Evolutionary conservation across 2,797 vertebrate species (phyloP), one percentile per base, ranked within the genome.

Genomic region (Arnoldichthys spilopterus): DNA sequence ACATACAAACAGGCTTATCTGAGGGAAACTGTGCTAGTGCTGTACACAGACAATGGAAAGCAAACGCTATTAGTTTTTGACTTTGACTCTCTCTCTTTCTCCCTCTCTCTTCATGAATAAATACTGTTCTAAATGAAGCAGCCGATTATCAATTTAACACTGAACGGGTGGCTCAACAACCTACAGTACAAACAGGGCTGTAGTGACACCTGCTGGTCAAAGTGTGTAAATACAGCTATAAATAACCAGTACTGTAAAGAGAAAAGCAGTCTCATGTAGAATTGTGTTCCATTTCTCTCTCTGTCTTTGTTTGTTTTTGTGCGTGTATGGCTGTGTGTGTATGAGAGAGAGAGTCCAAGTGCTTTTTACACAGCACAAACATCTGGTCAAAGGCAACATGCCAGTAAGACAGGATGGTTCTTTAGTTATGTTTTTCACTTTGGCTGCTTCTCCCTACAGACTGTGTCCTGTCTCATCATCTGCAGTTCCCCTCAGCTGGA

Each of bases 201-300:
- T 2, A 80, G 82, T 80, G 89, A 83, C 91, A 15, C 88, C 89
- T 76, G 76, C 83, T 88, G 92, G 86, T 43, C 22, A 9, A 15
- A 18, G 8, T 0, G 1, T 47, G 12, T 2, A 53, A 70, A 20
- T 56, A 56, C 78, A 77, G 3, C 20, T 24, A 34, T 30, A 30
- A 4, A n/a, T 32, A 24, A 5, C 26, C 28, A 18, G 58, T 2
- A 5, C n/a, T 12, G 12, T n/a, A 16, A 6, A 1, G 11, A 1
- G 5, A 53, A 53, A 20, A 26, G 12, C 2, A 28, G 24, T 22
- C n/a, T 56, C 6, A 58, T 58, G 9, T 24, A 11, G 24, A 58
- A 28, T 13, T 24, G 24, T 18, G 4, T 9, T 58, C 43, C 43
- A 45, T 45, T 12, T 9, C 4, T 47, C 4, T 15, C 4, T 47